Base-by-base conservation (phyloP, 92 coral and sea anemone genomes). In the Phenganax subtilis region DNA sequence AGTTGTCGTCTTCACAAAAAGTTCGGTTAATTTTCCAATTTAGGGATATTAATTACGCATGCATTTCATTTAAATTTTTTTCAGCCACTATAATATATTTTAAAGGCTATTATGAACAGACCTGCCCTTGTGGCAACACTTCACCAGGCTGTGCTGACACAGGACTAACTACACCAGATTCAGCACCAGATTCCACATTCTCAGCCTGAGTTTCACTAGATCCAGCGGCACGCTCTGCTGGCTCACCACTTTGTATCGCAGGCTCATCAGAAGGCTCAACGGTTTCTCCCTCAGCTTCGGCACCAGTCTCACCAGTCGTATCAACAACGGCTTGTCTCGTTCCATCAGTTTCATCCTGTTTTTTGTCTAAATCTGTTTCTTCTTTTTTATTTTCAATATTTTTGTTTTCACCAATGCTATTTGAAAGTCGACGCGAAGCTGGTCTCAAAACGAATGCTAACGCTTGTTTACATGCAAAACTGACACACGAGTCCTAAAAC, bases 381-480 rank as follows among this genome's bases (percentile, higher is more conserved):
- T 63, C 83, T 14, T 72, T 6, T 44, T 67, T 12, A 6, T 54
- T 47, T 54, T 10, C 83, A 51, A 9, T 10, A 64, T 7, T 54
- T 54, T 79, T 65, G 12, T 11, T 30, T 65, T 62, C 83, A 10
- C 52, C 83, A 17, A 3, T 15, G 55, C 52, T 77, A 12, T 31
- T 51, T 51, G 55, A 11, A 15, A 53, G 0, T 12, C 83, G 83
- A 6, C 83, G 83, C 10, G 61, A 51, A 37, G 72, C 56, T 6
- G 96, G 96, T 59, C 90, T 86, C 58, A 94, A 86, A 28, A 94
- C 90, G 27, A 92, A 90, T 79, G 88, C 86, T 72, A 94, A 75
- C 10, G 98, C 97, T 75, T 94, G 98, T 81, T 92, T 94, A 68
- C 98, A 92, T 11, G 98, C 85, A 85, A 94, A 94, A 59, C 98